Base-by-base conservation (phyloP, 2,888 invertebrate species). In the Myathropa florea region DNA sequence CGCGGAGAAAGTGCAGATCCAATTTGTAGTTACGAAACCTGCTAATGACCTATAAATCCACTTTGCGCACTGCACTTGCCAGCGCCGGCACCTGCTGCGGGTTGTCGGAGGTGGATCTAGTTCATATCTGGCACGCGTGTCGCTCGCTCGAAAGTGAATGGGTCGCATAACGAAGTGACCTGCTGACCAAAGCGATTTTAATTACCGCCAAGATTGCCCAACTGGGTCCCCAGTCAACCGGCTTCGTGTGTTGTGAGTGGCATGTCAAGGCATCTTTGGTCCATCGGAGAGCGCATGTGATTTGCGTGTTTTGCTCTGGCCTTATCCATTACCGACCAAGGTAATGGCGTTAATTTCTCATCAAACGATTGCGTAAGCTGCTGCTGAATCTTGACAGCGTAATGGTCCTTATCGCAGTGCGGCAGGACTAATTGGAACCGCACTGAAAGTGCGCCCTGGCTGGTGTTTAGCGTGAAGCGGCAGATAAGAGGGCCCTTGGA, bases 301-400 rank as follows among this genome's bases (percentile, higher is more conserved):
- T 59, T 46, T 68, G 67, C 76, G 30, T 67, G 67, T 60, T 65
- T 7, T 73, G 21, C 26, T 36, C 36, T 2, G 14, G 59, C 36
- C 59, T 64, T 55, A 83, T 65, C 60, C 68, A 75, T 70, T 64
- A 70, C 80, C 28, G 60, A 30, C 70, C 53, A 55, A 55, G 64
- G 76, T 81, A 81, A 81, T 61, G 81, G 63, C 72, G 72, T 72
- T 77, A 85, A 85, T 85, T 67, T 72, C 67, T 77, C 84, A 85
- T 80, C 59, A 26, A 61, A 57, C 63, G 21, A 4, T 57, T 57
- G 57, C 57, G 57, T 57, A 57, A 57, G 57, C 55, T 9, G 4
- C 24, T 53, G 53, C 9, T 26, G 39, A 21, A 55, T 14, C n/a
- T 46, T 33, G 55, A 67, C 71, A 70, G 67, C 77, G 55, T 81